phyloP scores from a whole-genome alignment of 2,113 vertebrate species.

The Nycticryphes semicollaris region DNA sequence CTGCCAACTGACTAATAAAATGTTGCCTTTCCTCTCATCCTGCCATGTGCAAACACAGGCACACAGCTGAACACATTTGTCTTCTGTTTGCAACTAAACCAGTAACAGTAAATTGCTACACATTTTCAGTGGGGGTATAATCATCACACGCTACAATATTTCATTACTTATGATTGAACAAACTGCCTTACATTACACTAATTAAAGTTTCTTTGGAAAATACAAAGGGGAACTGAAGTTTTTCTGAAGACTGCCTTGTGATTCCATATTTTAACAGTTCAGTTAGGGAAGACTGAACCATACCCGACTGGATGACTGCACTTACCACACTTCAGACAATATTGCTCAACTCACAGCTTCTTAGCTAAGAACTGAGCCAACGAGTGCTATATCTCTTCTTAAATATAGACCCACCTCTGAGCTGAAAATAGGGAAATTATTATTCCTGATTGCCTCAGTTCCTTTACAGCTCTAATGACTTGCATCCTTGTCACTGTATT shows the following conservation, averaged over 20 bases:
- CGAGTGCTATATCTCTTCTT: background rate
- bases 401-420: background rate
- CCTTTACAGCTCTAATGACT: background rate
- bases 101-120: background rate
- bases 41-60: background rate
- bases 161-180: slow-evolving; percentile 22
- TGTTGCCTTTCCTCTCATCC: background rate
- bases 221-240: background rate
- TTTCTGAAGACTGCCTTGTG: background rate
- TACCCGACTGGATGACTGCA: background rate
- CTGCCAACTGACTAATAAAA: slow-evolving; percentile 5
- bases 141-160: background rate
- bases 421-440: background rate
- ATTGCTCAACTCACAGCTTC: background rate
- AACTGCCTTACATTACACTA: background rate
- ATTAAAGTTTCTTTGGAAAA: slow-evolving; percentile 21
- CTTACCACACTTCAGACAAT: background rate
- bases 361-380: background rate
- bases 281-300: background rate
- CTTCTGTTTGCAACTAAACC: background rate
- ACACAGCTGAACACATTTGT: slow-evolving; percentile 7
- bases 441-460: background rate
- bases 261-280: background rate
- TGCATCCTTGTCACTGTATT: background rate
- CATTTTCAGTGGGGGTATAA: slow-evolving; percentile 4